These are phyloP conservation scores for Nicator chloris DNA, from an alignment of 2,113 vertebrate genomes.

Conservation along the genomic window DNA sequence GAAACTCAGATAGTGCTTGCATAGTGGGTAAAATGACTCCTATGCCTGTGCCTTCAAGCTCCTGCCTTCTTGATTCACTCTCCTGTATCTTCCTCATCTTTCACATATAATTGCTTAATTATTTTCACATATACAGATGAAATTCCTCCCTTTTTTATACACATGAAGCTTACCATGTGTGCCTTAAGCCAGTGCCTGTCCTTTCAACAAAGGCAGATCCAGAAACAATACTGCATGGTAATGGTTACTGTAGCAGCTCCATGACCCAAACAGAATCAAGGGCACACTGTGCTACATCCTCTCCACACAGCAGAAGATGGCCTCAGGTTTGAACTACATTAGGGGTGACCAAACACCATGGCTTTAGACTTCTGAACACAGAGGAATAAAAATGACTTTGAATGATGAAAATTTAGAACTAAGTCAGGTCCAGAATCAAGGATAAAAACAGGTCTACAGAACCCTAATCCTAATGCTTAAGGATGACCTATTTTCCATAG, in stretches of 20 bases:
- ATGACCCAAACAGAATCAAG: background rate
- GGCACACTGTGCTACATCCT: background rate
- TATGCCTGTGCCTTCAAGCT: background rate
- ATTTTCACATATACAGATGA: background rate
- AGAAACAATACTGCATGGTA: background rate
- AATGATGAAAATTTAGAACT: background rate
- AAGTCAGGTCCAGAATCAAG: background rate
- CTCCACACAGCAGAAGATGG: background rate
- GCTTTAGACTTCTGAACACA: background rate
- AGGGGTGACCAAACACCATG: background rate
- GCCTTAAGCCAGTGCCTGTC: background rate
- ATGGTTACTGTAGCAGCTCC: background rate
- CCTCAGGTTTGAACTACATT: background rate
- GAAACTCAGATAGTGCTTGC: background rate
- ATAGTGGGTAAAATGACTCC: background rate
- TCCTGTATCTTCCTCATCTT: background rate
- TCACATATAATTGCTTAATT: background rate
- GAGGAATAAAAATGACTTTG: background rate
- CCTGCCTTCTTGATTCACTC: background rate
- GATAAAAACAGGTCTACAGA: background rate
- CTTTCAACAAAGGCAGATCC: background rate
- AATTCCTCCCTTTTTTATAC: background rate
- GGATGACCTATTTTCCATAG: background rate
- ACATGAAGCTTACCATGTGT: background rate
- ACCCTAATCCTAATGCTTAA: background rate